Evolutionary conservation across 2,888 invertebrate species (phyloP).

Genomic region (Campoletis raptor): DNA sequence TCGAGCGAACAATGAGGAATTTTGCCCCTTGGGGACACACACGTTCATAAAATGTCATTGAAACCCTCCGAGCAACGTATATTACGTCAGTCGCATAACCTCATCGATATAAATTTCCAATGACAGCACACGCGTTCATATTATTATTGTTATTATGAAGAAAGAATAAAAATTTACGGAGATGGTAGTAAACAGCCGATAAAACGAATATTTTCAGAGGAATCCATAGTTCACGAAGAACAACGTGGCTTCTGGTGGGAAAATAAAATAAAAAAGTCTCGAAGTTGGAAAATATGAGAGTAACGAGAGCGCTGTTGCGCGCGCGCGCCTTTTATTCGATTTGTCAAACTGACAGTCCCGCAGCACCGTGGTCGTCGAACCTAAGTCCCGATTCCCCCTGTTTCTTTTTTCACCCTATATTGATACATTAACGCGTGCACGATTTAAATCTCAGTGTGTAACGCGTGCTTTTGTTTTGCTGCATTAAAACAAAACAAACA

Average conservation of each 20-base stretch:
- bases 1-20: neutral
- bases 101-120: conserved; percentile 18
- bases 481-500: neutral
- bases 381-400: conserved; percentile 54
- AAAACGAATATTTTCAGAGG: conserved; percentile 1
- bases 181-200: neutral
- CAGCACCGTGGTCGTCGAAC: conserved; percentile 64
- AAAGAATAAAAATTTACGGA: neutral
- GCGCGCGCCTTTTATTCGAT: conserved; percentile 71
- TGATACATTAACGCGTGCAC: neutral
- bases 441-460: neutral
- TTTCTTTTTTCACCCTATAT: neutral
- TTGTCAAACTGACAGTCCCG: conserved; percentile 76
- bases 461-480: neutral
- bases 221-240: conserved; percentile 20
- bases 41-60: conserved; percentile 14
- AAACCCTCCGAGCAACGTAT: neutral
- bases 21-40: neutral
- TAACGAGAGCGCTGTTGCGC: conserved; percentile 45
- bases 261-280: neutral
- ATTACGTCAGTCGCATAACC: conserved; percentile 6
- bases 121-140: conserved; percentile 3
- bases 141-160: neutral
- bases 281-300: conserved; percentile 25
- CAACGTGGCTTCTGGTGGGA: neutral